A percentile compares a stretch with the other conserved stretches of the same genome.
phyloP scores from a whole-genome alignment of 2,797 vertebrate species.

The Etheostoma perlongum region DNA sequence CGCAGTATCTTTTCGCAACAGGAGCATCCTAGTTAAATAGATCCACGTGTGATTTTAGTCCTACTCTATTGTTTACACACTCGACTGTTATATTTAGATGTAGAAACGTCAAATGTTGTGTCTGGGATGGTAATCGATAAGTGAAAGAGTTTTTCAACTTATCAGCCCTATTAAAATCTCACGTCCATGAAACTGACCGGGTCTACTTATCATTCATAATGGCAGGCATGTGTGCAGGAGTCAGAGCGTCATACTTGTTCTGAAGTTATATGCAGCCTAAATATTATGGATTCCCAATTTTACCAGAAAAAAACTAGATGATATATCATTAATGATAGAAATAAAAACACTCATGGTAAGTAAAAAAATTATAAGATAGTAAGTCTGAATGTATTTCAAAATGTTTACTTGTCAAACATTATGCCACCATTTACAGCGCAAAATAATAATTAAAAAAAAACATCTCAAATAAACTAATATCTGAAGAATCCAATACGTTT shows the following conservation, averaged over 20 bases:
- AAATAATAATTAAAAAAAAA: neutral
- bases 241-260: neutral
- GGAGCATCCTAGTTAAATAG: slow-evolving; percentile 74
- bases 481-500: neutral
- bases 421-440: neutral
- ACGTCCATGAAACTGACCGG: slow-evolving; percentile 64
- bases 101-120: rapidly evolving
- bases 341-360: neutral
- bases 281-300: neutral
- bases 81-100: rapidly evolving
- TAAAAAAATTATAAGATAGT: neutral
- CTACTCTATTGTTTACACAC: rapidly evolving
- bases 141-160: neutral
- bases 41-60: neutral
- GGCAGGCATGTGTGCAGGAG: slow-evolving; percentile 30
- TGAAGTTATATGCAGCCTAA: neutral
- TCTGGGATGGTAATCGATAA: neutral
- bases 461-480: neutral
- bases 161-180: neutral
- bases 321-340: neutral
- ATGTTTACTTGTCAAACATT: neutral
- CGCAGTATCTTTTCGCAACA: slow-evolving; percentile 82
- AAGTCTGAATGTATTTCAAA: neutral
- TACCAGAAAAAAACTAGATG: neutral
- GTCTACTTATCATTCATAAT: slow-evolving; percentile 83